phyloP scores from a whole-genome alignment of 2,888 invertebrate species.

The Nebria salina region DNA sequence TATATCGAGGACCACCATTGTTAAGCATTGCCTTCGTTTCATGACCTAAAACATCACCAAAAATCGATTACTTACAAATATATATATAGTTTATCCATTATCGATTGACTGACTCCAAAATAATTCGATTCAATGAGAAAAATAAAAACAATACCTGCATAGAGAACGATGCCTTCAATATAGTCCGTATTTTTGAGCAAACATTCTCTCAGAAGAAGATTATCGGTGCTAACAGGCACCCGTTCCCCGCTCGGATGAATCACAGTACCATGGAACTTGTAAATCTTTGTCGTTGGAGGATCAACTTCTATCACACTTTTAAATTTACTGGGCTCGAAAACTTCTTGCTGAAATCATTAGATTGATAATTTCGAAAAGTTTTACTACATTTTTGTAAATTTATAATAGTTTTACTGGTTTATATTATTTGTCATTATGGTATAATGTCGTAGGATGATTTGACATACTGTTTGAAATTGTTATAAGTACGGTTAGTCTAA shows the following conservation, averaged over 20 bases:
- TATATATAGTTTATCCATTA: neutral
- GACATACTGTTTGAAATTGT: neutral
- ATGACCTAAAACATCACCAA: slow-evolving; percentile 70
- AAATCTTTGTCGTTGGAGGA: slow-evolving; percentile 94
- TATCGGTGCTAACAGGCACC: slow-evolving; percentile 87
- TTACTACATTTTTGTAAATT: neutral
- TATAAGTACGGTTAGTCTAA: neutral
- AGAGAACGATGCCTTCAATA: slow-evolving; percentile 95
- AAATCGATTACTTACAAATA: neutral
- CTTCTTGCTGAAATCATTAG: slow-evolving; percentile 66
- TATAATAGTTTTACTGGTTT: neutral
- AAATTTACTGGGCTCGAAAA: slow-evolving; percentile 84
- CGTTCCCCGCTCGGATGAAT: slow-evolving; percentile 81
- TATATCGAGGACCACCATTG: slow-evolving; percentile 94
- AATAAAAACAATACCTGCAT: slow-evolving; percentile 79
- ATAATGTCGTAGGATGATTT: neutral
- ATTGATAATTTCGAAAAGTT: neutral
- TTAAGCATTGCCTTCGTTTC: slow-evolving; percentile 99
- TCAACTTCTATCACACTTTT: slow-evolving; percentile 90
- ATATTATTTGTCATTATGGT: neutral
- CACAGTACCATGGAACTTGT: slow-evolving; percentile 91
- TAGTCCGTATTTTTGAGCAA: slow-evolving; percentile 96
- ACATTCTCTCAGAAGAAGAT: slow-evolving; percentile 92
- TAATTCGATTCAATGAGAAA: no score
- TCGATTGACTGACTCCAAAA: no score